Percentiles rank a stretch among this genome's conserved stretches.
These are phyloP conservation scores for Labroides dimidiatus DNA, from an alignment of 2,797 vertebrate genomes.

Conservation along the genomic window DNA sequence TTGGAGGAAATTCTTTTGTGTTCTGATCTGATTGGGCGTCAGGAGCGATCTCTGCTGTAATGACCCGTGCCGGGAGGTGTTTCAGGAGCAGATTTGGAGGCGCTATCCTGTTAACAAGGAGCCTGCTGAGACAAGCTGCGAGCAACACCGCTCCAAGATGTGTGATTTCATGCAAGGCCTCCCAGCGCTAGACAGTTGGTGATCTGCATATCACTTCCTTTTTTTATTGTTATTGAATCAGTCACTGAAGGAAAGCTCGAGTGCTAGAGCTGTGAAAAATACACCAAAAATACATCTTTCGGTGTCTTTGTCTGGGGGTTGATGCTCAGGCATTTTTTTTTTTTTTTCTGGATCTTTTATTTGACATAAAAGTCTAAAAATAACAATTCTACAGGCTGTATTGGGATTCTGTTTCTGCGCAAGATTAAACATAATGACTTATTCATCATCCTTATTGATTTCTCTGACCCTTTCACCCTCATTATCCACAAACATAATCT, in stretches of 20 bases:
- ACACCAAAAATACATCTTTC: neutral
- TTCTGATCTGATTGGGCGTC: conserved; percentile 58
- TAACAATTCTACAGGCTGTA: neutral
- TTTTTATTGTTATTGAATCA: conserved; percentile 51
- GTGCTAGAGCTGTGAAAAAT: conserved; percentile 8
- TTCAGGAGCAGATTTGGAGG: conserved; percentile 77
- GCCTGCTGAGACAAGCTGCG: conserved; percentile 73
- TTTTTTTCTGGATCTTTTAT: neutral
- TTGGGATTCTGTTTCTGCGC: neutral
- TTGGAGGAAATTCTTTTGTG: conserved; percentile 53
- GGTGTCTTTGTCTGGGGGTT: neutral
- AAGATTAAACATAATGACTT: conserved; percentile 1
- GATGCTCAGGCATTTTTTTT: neutral
- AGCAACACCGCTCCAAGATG: conserved; percentile 54
- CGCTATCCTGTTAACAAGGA: conserved; percentile 80
- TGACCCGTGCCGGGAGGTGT: conserved; percentile 74
- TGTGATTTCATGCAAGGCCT: conserved; percentile 69
- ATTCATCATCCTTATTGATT: conserved; percentile 21
- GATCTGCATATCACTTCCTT: conserved; percentile 50
- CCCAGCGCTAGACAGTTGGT: conserved; percentile 57
- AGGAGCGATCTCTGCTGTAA: conserved; percentile 45
- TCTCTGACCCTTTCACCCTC: conserved; percentile 5
- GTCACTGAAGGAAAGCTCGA: conserved; percentile 20
- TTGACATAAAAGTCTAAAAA: neutral
- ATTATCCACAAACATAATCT: neutral